Conservation (phyloP, 2,113 vertebrate genomes). For the Rhynchomys soricoides region DNA sequence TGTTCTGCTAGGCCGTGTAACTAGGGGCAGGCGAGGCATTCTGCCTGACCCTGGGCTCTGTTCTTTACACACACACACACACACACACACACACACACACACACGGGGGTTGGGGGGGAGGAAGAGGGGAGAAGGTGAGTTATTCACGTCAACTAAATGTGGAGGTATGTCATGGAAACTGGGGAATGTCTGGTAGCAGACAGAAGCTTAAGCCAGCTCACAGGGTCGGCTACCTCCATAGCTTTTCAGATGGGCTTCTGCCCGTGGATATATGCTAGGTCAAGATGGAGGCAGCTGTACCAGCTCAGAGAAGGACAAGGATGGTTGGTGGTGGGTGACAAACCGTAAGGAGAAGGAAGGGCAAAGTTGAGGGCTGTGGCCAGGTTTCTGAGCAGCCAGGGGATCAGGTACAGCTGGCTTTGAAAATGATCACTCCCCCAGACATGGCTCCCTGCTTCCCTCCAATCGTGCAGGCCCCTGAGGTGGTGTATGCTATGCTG, state of each 20-base stretch:
- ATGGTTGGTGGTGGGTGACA: background rate
- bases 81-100: no score
- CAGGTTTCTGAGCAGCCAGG: background rate
- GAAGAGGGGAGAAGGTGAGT: no score
- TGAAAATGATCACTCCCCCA: constrained; percentile 35
- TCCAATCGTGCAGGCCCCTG: no score
- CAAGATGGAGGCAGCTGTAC: background rate
- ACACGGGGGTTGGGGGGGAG: no score
- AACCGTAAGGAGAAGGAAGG: background rate
- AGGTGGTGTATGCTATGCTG: background rate
- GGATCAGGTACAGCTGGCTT: background rate
- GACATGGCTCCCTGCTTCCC: background rate
- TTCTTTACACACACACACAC: no score
- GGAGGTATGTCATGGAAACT: background rate
- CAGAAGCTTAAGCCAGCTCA: background rate
- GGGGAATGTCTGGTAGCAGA: background rate
- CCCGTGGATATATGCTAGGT: background rate
- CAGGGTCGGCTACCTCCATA: background rate
- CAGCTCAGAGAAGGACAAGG: background rate
- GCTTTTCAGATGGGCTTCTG: background rate
- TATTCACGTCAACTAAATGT: background rate
- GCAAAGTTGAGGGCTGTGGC: background rate
- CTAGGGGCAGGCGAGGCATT: background rate
- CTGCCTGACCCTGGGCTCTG: background rate
- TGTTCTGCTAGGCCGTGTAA: no score